A percentile compares a stretch with the other conserved stretches of the same genome.
Conservation (phyloP, 2,888 invertebrate genomes). For the Eucera pruinosa region DNA sequence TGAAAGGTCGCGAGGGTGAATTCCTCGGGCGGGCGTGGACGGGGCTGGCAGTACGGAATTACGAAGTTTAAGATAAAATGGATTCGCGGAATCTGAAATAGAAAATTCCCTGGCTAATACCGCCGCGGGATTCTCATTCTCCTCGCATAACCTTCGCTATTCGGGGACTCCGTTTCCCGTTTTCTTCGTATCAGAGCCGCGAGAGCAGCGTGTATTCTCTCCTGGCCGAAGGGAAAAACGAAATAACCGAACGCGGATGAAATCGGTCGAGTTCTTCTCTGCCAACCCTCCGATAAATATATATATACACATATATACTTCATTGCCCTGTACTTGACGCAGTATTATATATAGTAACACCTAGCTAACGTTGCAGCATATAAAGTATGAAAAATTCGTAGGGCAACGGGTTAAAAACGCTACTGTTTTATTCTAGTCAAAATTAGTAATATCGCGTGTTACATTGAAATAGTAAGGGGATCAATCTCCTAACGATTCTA, state of each 20-base stretch:
- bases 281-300: too few relatives aligned
- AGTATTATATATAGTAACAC: too few relatives aligned
- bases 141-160: conserved; percentile 67
- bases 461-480: too few relatives aligned
- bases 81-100: conserved; percentile 78
- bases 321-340: too few relatives aligned
- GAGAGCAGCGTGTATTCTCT: conserved; percentile 15
- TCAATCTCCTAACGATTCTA: too few relatives aligned
- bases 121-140: conserved; percentile 68
- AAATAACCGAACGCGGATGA: conserved; percentile 64
- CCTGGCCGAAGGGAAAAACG: conserved; percentile 27
- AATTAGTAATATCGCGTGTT: too few relatives aligned
- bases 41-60: conserved; percentile 68
- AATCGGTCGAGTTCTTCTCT: conserved; percentile 60
- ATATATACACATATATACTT: too few relatives aligned
- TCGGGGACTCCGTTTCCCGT: conserved; percentile 64
- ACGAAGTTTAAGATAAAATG: conserved; percentile 78
- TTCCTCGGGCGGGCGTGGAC: conserved; percentile 59
- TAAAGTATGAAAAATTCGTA: too few relatives aligned
- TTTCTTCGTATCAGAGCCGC: conserved; percentile 61
- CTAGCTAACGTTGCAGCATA: too few relatives aligned
- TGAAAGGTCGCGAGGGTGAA: conserved; percentile 69
- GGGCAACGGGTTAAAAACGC: too few relatives aligned
- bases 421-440: too few relatives aligned
- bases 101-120: conserved; percentile 78